Evolutionary conservation across 2,797 vertebrate genomes (phyloP).

Genomic region (Channa striata): DNA sequence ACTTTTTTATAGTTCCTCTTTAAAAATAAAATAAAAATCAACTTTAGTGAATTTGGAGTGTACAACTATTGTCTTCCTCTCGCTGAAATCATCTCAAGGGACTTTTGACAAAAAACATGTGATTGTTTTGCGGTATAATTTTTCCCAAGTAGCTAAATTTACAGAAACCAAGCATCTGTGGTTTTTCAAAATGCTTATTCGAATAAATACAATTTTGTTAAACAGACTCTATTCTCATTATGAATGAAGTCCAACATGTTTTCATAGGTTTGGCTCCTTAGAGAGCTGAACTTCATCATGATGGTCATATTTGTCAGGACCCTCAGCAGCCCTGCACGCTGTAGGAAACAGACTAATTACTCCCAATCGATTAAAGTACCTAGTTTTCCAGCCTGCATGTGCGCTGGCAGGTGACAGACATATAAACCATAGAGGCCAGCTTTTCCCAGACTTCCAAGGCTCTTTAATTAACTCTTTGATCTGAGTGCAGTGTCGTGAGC

Average conservation of each 20-base stretch:
- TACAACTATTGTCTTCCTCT: constrained; percentile 38
- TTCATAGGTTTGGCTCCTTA: constrained; percentile 19
- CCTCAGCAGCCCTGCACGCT: constrained; percentile 36
- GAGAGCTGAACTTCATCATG: constrained; percentile 43
- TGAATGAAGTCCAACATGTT: constrained; percentile 33
- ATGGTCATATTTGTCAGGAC: constrained; percentile 53
- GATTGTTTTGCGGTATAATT: constrained; percentile 59
- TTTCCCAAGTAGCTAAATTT: constrained; percentile 44
- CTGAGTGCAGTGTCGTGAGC: constrained; percentile 56
- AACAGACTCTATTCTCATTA: constrained; percentile 28
- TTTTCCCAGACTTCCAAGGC: constrained; percentile 65
- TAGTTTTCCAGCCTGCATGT: constrained; percentile 68
- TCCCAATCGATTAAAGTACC: constrained; percentile 72
- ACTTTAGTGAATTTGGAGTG: constrained; percentile 45
- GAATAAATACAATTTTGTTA: constrained; percentile 39
- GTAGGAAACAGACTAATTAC: constrained; percentile 75
- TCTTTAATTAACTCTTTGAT: constrained; percentile 79
- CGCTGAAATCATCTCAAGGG: constrained; percentile 50
- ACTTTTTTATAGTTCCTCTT: constrained; percentile 49
- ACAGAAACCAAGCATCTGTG: constrained; percentile 41
- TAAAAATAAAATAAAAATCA: constrained; percentile 29
- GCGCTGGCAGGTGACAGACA: constrained; percentile 70
- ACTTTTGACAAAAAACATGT: constrained; percentile 64
- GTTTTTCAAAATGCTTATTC: constrained; percentile 32
- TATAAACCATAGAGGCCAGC: constrained; percentile 72